phyloP scores from a whole-genome alignment of 1,140 invertebrate genomes.

The Drosophila ficusphila region DNA sequence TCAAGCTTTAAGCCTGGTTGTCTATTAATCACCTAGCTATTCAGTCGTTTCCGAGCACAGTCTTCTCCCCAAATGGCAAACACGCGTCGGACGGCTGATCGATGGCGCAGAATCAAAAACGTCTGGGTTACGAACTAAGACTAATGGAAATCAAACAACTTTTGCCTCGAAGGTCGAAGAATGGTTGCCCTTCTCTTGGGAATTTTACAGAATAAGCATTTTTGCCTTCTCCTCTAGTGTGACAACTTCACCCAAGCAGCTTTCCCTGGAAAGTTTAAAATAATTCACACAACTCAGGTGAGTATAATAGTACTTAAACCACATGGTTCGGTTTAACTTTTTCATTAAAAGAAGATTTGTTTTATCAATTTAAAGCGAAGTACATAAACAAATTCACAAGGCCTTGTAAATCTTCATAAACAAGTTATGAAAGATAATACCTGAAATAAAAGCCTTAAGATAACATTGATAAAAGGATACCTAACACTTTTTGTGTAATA shows the following conservation, averaged over 20 bases:
- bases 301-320: background rate
- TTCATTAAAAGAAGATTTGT: background rate
- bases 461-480: background rate
- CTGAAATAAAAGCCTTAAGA: background rate
- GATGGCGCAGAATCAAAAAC: slow-evolving; percentile 15
- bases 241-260: background rate
- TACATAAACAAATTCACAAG: too few relatives aligned
- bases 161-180: slow-evolving; percentile 5
- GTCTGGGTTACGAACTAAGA: slow-evolving; percentile 10
- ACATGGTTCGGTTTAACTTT: background rate
- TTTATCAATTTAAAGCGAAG: background rate
- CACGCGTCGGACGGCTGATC: slow-evolving; percentile 43
- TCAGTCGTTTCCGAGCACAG: slow-evolving; percentile 27
- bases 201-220: background rate
- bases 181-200: slow-evolving; percentile 23
- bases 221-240: background rate
- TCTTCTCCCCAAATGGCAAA: slow-evolving; percentile 42
- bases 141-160: slow-evolving; percentile 24
- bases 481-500: background rate
- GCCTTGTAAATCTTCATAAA: too few relatives aligned
- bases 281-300: background rate
- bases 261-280: background rate
- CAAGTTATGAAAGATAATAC: background rate
- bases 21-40: slow-evolving; percentile 19
- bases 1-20: background rate